phyloP scores from a whole-genome alignment of 2,797 vertebrate genomes.

The Accipiter superciliosus region DNA sequence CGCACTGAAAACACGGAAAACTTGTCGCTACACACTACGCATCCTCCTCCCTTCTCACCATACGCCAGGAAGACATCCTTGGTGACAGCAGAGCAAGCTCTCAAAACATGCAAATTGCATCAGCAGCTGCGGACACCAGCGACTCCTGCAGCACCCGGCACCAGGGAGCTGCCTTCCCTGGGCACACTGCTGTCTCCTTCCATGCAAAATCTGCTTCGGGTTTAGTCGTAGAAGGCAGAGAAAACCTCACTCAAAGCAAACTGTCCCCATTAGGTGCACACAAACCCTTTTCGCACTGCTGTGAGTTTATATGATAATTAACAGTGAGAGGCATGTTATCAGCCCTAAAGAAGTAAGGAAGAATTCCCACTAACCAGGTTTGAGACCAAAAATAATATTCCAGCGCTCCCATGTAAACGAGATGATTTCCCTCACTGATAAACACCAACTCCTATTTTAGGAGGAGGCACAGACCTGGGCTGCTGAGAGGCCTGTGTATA shows the following conservation, averaged over 20 bases:
- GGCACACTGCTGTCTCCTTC: rapidly evolving
- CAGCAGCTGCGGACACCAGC: background rate
- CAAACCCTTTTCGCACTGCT: background rate
- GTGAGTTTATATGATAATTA: background rate
- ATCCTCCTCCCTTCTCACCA: background rate
- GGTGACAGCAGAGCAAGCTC: background rate
- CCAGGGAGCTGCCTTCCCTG: rapidly evolving
- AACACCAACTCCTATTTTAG: background rate
- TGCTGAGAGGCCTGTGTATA: background rate
- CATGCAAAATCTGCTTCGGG: background rate
- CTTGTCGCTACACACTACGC: background rate
- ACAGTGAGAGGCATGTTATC: rapidly evolving
- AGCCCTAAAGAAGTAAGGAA: background rate
- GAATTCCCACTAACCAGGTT: background rate
- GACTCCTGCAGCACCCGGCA: background rate
- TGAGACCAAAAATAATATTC: background rate
- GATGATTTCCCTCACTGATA: background rate
- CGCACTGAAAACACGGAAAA: background rate
- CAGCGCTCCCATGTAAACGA: background rate
- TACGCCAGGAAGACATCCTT: background rate
- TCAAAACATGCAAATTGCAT: rapidly evolving
- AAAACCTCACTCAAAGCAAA: background rate
- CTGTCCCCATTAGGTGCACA: background rate
- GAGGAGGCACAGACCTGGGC: background rate
- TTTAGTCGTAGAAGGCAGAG: background rate